These are phyloP conservation scores for Mormyrus iriodes DNA, from an alignment of 2,113 vertebrate genomes.

Conservation along the genomic window DNA sequence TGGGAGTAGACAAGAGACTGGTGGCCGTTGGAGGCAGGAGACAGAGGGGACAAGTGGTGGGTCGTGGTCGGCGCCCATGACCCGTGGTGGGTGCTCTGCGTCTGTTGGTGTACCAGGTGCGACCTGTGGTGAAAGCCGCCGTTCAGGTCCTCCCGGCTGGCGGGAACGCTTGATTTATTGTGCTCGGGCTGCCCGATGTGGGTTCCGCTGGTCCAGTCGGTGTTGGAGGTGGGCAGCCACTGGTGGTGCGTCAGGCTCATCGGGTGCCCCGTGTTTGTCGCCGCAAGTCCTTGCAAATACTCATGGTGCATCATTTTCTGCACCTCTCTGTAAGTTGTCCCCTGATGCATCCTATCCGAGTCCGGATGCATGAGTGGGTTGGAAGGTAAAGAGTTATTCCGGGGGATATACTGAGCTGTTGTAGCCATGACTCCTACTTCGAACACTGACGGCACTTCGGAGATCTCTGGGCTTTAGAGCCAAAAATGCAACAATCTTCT, in stretches of 20 bases:
- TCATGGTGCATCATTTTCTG: constrained; percentile 99
- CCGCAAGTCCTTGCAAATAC: constrained; percentile 85
- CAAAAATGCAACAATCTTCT: constrained; percentile 65
- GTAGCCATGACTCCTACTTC: constrained; percentile 86
- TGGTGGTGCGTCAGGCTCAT: constrained; percentile 90
- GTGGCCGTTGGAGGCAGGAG: constrained; percentile 79
- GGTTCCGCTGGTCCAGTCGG: constrained; percentile 80
- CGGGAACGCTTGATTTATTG: constrained; percentile 71
- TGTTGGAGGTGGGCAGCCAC: constrained; percentile 82
- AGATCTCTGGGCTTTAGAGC: constrained; percentile 78
- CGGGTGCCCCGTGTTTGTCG: constrained; percentile 84
- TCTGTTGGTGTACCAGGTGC: constrained; percentile 83
- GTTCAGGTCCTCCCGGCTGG: constrained; percentile 73
- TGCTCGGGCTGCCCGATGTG: constrained; percentile 78
- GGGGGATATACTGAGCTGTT: constrained; percentile 88
- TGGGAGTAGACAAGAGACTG: constrained; percentile 87
- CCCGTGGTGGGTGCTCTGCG: constrained; percentile 69
- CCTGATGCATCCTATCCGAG: constrained; percentile 85
- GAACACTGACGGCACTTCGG: constrained; percentile 70
- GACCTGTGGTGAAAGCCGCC: constrained; percentile 79
- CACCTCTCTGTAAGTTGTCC: constrained; percentile 91
- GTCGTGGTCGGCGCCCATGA: constrained; percentile 79
- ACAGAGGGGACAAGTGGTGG: constrained; percentile 84
- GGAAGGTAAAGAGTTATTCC: constrained; percentile 80
- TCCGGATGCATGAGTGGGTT: constrained; percentile 90